Evolutionary conservation across 2,797 vertebrate species (phyloP).

Genomic region (Aldrovandia affinis): DNA sequence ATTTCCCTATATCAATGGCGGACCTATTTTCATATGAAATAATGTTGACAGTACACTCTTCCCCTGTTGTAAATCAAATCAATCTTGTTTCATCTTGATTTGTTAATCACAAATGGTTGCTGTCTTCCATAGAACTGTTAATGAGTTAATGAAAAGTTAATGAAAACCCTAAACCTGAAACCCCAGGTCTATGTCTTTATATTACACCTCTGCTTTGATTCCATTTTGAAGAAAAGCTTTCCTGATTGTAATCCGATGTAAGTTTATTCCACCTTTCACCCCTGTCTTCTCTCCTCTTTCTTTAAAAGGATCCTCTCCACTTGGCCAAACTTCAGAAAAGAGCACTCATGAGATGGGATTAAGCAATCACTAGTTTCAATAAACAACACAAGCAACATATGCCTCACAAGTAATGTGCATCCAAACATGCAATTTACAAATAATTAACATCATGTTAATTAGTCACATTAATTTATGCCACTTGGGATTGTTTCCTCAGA

Average conservation of each 20-base stretch:
- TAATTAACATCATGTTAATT: conserved; percentile 99
- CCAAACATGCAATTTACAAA: conserved; percentile 99
- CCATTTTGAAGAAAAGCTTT: neutral
- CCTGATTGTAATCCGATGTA: neutral
- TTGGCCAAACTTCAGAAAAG: conserved; percentile 80
- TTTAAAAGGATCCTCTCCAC: conserved; percentile 75
- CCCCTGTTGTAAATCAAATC: neutral
- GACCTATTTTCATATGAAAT: too few relatives aligned
- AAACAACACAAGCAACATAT: conserved; percentile 94
- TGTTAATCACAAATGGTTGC: neutral
- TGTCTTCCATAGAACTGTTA: neutral
- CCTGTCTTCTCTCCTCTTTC: conserved; percentile 62
- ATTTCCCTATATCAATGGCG: too few relatives aligned
- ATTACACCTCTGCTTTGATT: too few relatives aligned
- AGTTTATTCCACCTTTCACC: conserved; percentile 50
- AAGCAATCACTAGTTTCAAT: conserved; percentile 91
- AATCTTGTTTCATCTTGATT: neutral
- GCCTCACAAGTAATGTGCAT: conserved; percentile 99
- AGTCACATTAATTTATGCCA: conserved; percentile 99
- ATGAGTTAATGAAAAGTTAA: neutral
- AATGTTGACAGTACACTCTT: neutral
- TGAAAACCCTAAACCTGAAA: conserved; percentile 3
- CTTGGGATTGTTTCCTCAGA: conserved; percentile 94
- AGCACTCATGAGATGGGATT: conserved; percentile 91
- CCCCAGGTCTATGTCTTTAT: neutral